phyloP scores from a whole-genome alignment of 2,797 vertebrate species.

The Premnoplex brunnescens region DNA sequence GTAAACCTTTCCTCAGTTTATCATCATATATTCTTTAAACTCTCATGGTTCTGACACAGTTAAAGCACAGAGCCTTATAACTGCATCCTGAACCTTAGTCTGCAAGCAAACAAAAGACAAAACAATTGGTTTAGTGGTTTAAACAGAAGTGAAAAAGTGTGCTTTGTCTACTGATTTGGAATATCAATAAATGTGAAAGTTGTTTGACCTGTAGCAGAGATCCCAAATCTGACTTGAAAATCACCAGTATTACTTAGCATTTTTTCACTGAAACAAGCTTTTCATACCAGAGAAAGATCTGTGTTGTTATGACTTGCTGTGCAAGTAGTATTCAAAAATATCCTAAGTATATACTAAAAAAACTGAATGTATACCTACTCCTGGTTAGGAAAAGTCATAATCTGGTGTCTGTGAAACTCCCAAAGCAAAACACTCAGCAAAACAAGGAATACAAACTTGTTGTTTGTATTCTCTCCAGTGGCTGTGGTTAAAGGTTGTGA shows the following conservation, averaged over 20 bases:
- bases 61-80: not conserved
- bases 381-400: not conserved
- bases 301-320: not conserved
- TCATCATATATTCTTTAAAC: not conserved
- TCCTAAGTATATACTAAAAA: not conserved
- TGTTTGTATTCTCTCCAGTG: not conserved
- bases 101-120: conserved; percentile 51
- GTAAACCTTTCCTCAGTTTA: conserved; percentile 28
- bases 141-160: conserved; percentile 2
- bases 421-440: not conserved
- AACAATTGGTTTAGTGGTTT: conserved; percentile 24
- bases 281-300: not conserved
- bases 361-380: not conserved
- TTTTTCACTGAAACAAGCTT: not conserved
- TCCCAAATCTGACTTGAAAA: not conserved
- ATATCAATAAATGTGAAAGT: not conserved
- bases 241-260: not conserved
- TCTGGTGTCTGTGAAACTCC: not conserved
- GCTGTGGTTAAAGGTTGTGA: not conserved
- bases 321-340: not conserved
- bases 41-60: not conserved
- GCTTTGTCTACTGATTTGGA: conserved; percentile 37
- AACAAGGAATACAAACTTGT: not conserved
- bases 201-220: not conserved
- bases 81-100: not conserved